Conservation (phyloP, 2,797 vertebrate species). For the Aselliscus stoliczkanus region DNA sequence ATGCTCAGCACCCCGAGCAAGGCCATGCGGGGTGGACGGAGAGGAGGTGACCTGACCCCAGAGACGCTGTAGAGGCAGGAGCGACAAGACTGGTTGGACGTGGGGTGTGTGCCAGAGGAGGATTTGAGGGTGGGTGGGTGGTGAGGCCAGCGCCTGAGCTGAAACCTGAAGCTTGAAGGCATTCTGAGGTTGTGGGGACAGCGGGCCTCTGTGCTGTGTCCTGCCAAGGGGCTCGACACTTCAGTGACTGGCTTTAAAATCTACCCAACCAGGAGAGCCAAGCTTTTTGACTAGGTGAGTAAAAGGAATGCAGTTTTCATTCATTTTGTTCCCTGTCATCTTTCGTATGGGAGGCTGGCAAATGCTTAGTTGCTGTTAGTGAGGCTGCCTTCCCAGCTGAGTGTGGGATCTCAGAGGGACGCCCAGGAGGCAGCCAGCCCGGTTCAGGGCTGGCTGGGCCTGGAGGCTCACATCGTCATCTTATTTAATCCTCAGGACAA, state of each 20-base stretch:
- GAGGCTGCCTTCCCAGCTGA: background rate
- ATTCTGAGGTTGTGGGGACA: background rate
- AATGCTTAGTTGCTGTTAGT: background rate
- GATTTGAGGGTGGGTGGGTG: background rate
- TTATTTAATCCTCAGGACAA: background rate
- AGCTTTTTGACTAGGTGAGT: background rate
- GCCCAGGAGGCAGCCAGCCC: background rate
- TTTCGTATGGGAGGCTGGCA: background rate
- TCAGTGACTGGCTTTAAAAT: background rate
- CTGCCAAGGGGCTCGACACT: background rate
- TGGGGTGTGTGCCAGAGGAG: background rate
- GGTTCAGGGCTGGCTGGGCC: background rate
- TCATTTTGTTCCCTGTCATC: background rate
- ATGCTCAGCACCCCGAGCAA: background rate
- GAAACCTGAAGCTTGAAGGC: background rate
- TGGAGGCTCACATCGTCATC: rapidly evolving
- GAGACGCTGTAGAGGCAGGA: background rate
- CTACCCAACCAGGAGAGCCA: background rate
- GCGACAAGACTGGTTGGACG: rapidly evolving
- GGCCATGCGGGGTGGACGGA: background rate
- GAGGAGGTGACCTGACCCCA: background rate
- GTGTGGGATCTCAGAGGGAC: background rate
- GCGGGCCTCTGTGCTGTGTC: background rate
- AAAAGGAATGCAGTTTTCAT: background rate
- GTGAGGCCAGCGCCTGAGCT: background rate